These are phyloP conservation scores for Neodiprion virginianus DNA, from an alignment of 1,140 invertebrate species.

Conservation along the genomic window DNA sequence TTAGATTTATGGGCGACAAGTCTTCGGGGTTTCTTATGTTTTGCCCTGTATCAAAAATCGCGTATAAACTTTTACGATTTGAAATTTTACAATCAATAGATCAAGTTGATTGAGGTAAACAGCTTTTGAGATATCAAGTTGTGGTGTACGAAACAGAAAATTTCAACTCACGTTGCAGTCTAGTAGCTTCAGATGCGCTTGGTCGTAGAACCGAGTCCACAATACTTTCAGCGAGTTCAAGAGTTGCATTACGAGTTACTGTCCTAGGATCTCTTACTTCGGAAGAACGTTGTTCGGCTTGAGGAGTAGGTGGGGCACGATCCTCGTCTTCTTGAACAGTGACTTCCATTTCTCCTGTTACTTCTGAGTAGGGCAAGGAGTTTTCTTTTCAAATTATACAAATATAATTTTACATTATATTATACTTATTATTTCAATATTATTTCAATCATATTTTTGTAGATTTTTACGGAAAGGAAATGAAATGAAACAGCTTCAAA, in stretches of 20 bases:
- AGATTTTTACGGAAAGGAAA: no score
- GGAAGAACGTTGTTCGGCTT: conserved; percentile 39
- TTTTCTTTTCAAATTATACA: no score
- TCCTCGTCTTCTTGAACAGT: conserved; percentile 55
- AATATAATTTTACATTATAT: no score
- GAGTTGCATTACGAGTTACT: conserved; percentile 40
- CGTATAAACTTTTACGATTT: no score
- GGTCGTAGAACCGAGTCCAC: conserved; percentile 53
- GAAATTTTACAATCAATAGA: no score
- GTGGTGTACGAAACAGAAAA: neutral
- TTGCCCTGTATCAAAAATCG: conserved; percentile 30
- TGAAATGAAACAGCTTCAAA: neutral
- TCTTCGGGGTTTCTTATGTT: conserved; percentile 39
- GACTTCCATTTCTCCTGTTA: conserved; percentile 58
- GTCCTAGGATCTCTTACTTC: conserved; percentile 44
- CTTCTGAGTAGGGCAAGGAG: conserved; percentile 34
- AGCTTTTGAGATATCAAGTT: no score
- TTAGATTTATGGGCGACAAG: conserved; percentile 23
- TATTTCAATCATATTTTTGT: no score
- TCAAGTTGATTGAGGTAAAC: no score
- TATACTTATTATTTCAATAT: no score
- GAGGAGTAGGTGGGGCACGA: conserved; percentile 40
- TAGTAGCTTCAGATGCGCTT: conserved; percentile 42
- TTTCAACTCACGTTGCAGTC: conserved; percentile 40
- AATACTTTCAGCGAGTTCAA: conserved; percentile 54